These are phyloP conservation scores for Brachypodius melanocephalos DNA, from an alignment of 2,113 vertebrate species.

Conservation along the genomic window DNA sequence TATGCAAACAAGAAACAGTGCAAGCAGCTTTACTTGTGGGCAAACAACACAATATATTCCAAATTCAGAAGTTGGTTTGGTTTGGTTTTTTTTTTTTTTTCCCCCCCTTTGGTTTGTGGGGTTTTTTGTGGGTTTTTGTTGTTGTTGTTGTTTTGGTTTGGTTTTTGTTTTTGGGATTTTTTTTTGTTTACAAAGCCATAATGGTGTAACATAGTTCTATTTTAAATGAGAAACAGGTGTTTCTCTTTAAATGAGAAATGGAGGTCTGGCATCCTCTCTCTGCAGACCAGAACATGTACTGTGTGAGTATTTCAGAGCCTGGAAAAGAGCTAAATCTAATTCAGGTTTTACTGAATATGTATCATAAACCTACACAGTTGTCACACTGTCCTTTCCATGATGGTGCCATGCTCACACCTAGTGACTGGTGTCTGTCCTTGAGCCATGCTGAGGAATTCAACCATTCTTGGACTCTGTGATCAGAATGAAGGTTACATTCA, in stretches of 20 bases:
- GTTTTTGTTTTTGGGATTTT: not conserved
- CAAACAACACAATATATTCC: not conserved
- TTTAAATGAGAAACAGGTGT: constrained; percentile 1
- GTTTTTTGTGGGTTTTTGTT: too few species aligned
- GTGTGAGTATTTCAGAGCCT: not conserved
- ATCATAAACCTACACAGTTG: accelerated
- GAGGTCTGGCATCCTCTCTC: not conserved
- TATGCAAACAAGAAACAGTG: not conserved
- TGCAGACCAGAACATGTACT: not conserved
- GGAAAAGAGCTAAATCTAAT: not conserved
- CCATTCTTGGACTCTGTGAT: not conserved
- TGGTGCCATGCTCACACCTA: accelerated
- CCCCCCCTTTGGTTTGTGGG: too few species aligned
- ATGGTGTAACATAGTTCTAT: not conserved
- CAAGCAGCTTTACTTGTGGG: not conserved
- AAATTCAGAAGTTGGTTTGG: not conserved
- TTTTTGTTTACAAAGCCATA: not conserved
- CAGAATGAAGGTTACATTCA: not conserved
- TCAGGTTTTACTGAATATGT: not conserved
- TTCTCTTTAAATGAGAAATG: not conserved
- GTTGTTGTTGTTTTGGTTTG: too few species aligned
- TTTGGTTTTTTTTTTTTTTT: too few species aligned
- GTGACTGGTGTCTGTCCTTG: not conserved
- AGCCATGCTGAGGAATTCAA: not conserved
- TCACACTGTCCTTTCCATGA: not conserved